Conservation (phyloP, 92 coral and sea anemone genomes). For the Epizoanthus fatuus region DNA sequence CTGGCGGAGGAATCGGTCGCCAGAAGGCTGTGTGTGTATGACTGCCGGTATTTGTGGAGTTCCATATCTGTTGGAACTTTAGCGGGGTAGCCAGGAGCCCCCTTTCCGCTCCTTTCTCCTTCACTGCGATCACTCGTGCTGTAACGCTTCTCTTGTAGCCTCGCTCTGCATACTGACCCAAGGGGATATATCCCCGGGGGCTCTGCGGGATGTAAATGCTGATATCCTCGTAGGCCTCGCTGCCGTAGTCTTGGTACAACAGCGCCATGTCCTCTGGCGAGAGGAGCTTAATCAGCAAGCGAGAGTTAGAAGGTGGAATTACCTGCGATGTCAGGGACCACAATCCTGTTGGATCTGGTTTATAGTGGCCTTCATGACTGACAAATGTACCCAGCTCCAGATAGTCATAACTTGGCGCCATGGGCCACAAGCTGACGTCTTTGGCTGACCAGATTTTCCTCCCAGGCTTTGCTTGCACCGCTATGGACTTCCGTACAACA, state of each 20-base stretch:
- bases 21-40: slow-evolving; percentile 52
- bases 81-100: slow-evolving; percentile 72
- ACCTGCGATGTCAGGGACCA: slow-evolving; percentile 75
- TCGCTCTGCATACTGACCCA: slow-evolving; percentile 83
- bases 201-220: slow-evolving; percentile 86
- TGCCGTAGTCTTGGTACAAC: slow-evolving; percentile 62
- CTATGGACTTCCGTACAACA: slow-evolving; percentile 75
- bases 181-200: slow-evolving; percentile 73
- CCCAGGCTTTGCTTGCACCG: slow-evolving; percentile 68
- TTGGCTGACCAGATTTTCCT: slow-evolving; percentile 79
- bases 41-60: slow-evolving; percentile 38
- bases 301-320: slow-evolving; percentile 67
- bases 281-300: slow-evolving; percentile 56
- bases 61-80: slow-evolving; percentile 74
- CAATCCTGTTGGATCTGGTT: slow-evolving; percentile 42
- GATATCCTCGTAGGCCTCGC: slow-evolving; percentile 72
- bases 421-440: slow-evolving; percentile 75
- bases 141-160: slow-evolving; percentile 28
- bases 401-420: slow-evolving; percentile 68
- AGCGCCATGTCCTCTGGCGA: slow-evolving; percentile 70
- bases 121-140: slow-evolving; percentile 71
- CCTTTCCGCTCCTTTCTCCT: slow-evolving; percentile 64
- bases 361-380: slow-evolving; percentile 61
- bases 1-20: slow-evolving; percentile 89
- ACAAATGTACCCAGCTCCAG: slow-evolving; percentile 64